Evolutionary conservation across 2,797 vertebrate genomes (phyloP).

Genomic region (Chrosomus eos): DNA sequence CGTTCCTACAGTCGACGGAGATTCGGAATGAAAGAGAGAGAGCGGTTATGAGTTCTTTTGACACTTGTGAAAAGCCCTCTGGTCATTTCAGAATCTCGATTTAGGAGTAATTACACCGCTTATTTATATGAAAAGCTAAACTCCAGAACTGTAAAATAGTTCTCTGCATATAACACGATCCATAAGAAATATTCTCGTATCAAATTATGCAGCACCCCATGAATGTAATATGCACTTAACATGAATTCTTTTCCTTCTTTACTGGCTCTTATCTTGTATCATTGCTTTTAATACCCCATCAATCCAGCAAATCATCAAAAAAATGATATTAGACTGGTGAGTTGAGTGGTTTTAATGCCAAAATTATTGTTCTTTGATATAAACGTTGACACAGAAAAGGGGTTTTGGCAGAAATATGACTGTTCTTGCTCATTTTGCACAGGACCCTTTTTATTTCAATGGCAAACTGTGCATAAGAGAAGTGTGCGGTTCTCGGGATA

Average conservation of each 20-base stretch:
- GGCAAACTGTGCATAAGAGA: conserved; percentile 81
- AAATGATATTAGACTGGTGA: conserved; percentile 76
- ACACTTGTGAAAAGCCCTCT: conserved; percentile 46
- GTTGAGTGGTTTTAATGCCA: conserved; percentile 77
- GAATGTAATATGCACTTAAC: conserved; percentile 79
- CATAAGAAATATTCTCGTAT: conserved; percentile 71
- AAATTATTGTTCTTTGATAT: conserved; percentile 76
- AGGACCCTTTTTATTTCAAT: conserved; percentile 78
- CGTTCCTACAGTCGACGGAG: conserved; percentile 16
- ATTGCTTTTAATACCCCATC: conserved; percentile 81
- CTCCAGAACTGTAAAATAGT: conserved; percentile 60
- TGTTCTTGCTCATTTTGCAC: conserved; percentile 77
- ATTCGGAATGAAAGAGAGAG: conserved; percentile 36
- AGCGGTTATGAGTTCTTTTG: conserved; percentile 25
- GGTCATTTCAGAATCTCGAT: conserved; percentile 51
- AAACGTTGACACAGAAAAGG: conserved; percentile 69
- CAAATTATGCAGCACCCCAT: conserved; percentile 76
- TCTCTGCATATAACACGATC: conserved; percentile 55
- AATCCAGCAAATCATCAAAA: conserved; percentile 81
- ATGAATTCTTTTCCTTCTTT: conserved; percentile 80
- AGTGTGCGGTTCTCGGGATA: conserved; percentile 76
- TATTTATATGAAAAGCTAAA: conserved; percentile 54
- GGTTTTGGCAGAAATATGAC: conserved; percentile 68
- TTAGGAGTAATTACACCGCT: conserved; percentile 48
- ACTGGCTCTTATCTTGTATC: conserved; percentile 76